phyloP scores from a whole-genome alignment of 2,888 invertebrate genomes.

The Acrocyrtus sp. region DNA sequence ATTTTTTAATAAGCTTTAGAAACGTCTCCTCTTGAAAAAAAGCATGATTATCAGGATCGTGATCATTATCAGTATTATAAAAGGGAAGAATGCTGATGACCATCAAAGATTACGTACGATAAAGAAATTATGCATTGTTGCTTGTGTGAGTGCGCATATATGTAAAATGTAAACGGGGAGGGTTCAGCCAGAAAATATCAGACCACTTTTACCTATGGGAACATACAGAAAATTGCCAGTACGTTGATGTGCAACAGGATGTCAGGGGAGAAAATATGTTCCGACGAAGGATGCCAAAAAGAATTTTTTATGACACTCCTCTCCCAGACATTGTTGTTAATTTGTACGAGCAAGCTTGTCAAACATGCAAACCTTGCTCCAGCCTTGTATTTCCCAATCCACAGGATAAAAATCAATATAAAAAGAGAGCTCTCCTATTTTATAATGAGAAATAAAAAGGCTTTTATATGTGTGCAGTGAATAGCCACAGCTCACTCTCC shows the following conservation, averaged over 20 bases:
- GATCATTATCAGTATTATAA: slow-evolving; percentile 32
- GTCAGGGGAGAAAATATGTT: slow-evolving; percentile 17
- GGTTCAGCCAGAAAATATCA: background rate
- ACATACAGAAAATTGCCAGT: background rate
- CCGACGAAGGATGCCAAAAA: slow-evolving; percentile 30
- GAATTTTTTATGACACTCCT: slow-evolving; percentile 39
- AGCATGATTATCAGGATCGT: slow-evolving; percentile 17
- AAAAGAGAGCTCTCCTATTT: too few species aligned
- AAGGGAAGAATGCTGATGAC: slow-evolving; percentile 25
- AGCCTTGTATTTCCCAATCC: too few species aligned
- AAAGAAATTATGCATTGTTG: slow-evolving; percentile 10
- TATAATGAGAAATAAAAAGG: slow-evolving; percentile 48
- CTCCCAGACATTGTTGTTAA: slow-evolving; percentile 35
- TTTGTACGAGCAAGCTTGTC: slow-evolving; percentile 41
- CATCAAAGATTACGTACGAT: slow-evolving; percentile 19
- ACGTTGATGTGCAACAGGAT: slow-evolving; percentile 19
- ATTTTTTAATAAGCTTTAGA: slow-evolving; percentile 46
- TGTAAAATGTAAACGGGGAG: background rate
- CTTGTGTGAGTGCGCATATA: background rate
- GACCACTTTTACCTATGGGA: too few species aligned
- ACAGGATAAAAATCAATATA: slow-evolving; percentile 2
- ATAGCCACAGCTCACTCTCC: too few species aligned
- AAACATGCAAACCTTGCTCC: slow-evolving; percentile 38
- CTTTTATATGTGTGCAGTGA: too few species aligned
- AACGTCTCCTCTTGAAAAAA: background rate